These are phyloP conservation scores for Tautogolabrus adspersus DNA, from an alignment of 2,113 vertebrate genomes.

Conservation along the genomic window DNA sequence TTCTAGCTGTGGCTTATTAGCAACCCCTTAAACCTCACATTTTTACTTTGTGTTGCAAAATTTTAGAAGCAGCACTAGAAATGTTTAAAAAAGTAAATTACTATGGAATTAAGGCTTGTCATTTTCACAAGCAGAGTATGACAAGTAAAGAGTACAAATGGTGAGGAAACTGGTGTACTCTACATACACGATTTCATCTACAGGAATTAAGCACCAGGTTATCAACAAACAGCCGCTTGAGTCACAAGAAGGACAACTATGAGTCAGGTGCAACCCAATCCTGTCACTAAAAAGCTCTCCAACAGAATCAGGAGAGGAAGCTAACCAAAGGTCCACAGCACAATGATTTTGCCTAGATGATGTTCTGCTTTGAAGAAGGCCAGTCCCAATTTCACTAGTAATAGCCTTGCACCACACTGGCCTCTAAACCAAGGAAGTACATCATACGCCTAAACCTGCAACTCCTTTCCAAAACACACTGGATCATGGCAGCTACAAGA, in stretches of 20 bases:
- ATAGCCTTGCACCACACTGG: background rate
- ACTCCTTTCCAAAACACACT: background rate
- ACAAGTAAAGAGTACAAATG: background rate
- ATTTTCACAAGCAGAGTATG: background rate
- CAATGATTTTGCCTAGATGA: no score
- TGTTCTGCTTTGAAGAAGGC: no score
- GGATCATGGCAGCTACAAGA: background rate
- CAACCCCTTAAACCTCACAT: no score
- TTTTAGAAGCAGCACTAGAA: background rate
- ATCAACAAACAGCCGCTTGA: conserved; percentile 18
- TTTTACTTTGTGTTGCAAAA: no score
- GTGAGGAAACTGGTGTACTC: background rate
- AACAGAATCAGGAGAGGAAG: background rate
- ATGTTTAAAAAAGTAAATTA: background rate
- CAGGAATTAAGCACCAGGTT: conserved; percentile 18
- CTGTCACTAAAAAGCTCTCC: background rate
- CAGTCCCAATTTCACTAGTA: no score
- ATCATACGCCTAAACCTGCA: background rate
- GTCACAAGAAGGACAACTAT: background rate
- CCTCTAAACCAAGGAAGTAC: background rate
- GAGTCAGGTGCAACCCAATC: background rate
- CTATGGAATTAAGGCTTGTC: background rate
- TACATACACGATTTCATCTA: conserved; percentile 1
- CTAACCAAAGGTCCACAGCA: no score
- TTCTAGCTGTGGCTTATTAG: no score